Conservation (phyloP, 2,888 invertebrate genomes). For the Hermodice carunculata region DNA sequence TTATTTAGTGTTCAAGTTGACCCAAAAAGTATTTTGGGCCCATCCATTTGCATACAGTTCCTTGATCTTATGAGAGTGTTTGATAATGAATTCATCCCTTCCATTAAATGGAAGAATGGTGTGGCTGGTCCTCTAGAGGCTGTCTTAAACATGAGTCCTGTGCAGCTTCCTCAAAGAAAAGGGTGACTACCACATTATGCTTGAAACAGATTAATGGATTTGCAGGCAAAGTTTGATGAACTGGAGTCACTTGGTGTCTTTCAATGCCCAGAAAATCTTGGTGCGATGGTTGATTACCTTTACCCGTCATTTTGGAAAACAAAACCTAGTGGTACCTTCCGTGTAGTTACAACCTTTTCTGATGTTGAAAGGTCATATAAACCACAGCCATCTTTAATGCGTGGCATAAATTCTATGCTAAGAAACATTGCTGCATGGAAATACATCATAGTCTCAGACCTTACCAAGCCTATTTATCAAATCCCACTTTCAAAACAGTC, state of each 20-base stretch:
- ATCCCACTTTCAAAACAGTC: slow-evolving; percentile 35
- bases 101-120: slow-evolving; percentile 34
- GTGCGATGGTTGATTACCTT: slow-evolving; percentile 38
- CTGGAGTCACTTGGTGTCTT: slow-evolving; percentile 31
- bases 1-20: background rate
- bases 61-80: background rate
- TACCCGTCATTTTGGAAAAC: slow-evolving; percentile 33
- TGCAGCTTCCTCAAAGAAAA: slow-evolving; percentile 32
- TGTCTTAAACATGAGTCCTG: slow-evolving; percentile 38
- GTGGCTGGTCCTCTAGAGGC: slow-evolving; percentile 37
- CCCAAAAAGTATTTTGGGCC: background rate
- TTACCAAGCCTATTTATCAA: slow-evolving; percentile 36
- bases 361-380: background rate
- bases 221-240: slow-evolving; percentile 42
- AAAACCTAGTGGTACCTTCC: background rate
- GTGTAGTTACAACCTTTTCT: background rate
- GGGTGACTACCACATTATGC: slow-evolving; percentile 40
- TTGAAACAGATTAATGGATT: slow-evolving; percentile 29
- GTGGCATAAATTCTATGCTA: slow-evolving; percentile 8
- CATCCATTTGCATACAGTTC: background rate
- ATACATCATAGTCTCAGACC: background rate
- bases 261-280: slow-evolving; percentile 33
- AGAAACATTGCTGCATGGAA: slow-evolving; percentile 16
- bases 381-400: slow-evolving; percentile 10
- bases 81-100: background rate